phyloP scores from a whole-genome alignment of 1,140 invertebrate species.

The Lutraria rhynchaena region DNA sequence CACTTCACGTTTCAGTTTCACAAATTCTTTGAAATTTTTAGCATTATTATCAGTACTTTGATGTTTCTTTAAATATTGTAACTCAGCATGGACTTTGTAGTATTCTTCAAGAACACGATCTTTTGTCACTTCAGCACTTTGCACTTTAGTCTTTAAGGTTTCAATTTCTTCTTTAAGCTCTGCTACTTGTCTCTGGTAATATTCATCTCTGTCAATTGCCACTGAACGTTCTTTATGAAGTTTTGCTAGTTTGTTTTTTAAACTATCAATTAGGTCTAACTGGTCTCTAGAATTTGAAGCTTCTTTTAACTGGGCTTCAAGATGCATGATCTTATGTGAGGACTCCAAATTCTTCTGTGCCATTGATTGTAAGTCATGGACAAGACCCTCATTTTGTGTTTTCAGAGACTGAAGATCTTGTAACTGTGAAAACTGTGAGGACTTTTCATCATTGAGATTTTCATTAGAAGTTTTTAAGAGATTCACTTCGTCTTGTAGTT shows the following conservation, averaged over 20 bases:
- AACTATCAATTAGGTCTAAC: constrained; percentile 42
- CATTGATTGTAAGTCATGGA: constrained; percentile 43
- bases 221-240: constrained; percentile 56
- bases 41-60: constrained; percentile 4
- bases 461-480: constrained; percentile 35
- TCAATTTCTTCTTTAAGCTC: constrained; percentile 47
- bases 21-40: constrained; percentile 58
- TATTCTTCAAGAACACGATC: constrained; percentile 55
- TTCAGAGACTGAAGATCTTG: constrained; percentile 47
- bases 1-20: constrained; percentile 54
- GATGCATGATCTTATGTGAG: constrained; percentile 29
- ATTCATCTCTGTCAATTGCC: constrained; percentile 39
- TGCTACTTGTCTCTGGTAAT: constrained; percentile 45
- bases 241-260: constrained; percentile 57
- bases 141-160: constrained; percentile 35
- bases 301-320: constrained; percentile 48
- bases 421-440: constrained; percentile 52
- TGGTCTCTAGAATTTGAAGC: constrained; percentile 44
- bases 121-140: constrained; percentile 50
- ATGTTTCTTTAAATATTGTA: constrained; percentile 50
- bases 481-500: constrained; percentile 45
- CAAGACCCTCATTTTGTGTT: constrained; percentile 23
- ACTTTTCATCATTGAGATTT: constrained; percentile 36
- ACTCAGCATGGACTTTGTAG: constrained; percentile 26
- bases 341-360: constrained; percentile 54